Conservation (phyloP, 2,113 vertebrate species). For the Gavialis gangeticus region DNA sequence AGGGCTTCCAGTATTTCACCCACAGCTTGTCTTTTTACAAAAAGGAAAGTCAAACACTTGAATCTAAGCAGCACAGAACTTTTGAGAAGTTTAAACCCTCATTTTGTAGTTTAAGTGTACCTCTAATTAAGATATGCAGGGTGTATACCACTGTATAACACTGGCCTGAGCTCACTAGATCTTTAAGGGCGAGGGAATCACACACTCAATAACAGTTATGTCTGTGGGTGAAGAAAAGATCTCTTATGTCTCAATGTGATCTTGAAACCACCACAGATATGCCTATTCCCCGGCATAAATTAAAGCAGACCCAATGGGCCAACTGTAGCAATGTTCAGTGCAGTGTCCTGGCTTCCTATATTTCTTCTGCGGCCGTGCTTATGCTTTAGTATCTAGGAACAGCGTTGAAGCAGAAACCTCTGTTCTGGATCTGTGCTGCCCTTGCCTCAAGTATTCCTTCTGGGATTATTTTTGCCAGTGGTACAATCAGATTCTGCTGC, state of each 20-base stretch:
- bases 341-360: background rate
- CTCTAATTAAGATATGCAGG: background rate
- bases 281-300: background rate
- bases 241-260: background rate
- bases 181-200: background rate
- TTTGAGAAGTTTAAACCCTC: background rate
- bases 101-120: background rate
- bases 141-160: background rate
- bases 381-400: background rate
- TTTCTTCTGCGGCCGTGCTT: background rate
- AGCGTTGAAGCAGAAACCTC: background rate
- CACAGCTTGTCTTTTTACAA: background rate
- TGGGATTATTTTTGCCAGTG: background rate
- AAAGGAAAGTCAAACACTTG: background rate
- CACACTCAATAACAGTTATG: background rate
- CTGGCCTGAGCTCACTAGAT: background rate
- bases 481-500: background rate
- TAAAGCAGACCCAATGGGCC: background rate
- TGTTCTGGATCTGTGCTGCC: rapidly evolving
- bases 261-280: rapidly evolving
- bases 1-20: background rate
- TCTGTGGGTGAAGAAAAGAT: rapidly evolving
- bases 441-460: background rate
- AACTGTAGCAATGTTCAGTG: rapidly evolving
- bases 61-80: background rate